Conservation (phyloP, 2,113 vertebrate genomes). For the Vidua chalybeata region DNA sequence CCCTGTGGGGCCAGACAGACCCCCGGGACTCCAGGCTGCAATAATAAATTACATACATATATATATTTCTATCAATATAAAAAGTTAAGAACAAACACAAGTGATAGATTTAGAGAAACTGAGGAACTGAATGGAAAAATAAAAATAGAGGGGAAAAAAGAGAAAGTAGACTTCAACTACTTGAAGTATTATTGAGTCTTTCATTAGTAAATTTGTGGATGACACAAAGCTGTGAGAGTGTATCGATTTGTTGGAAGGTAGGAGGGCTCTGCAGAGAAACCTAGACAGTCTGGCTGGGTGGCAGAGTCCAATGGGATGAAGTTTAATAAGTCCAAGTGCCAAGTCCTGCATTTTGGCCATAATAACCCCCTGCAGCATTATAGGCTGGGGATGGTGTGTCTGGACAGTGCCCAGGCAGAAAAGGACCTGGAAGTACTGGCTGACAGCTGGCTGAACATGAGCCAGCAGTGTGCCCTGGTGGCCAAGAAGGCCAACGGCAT, state of each 20-base stretch:
- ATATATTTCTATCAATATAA: background rate
- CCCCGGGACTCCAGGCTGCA: no score
- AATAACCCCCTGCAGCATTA: rapidly evolving
- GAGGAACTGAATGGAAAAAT: background rate
- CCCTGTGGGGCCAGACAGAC: no score
- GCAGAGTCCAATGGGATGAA: background rate
- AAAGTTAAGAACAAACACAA: background rate
- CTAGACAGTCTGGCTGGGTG: background rate
- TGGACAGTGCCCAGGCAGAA: background rate
- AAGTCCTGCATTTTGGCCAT: background rate
- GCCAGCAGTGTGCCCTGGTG: background rate
- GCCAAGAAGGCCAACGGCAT: background rate
- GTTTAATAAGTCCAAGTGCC: background rate
- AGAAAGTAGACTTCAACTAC: background rate
- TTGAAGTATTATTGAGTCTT: background rate
- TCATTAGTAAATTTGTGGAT: background rate
- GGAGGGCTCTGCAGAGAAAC: background rate
- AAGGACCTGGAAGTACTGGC: background rate
- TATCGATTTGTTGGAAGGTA: background rate
- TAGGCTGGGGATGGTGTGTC: rapidly evolving
- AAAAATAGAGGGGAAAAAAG: background rate
- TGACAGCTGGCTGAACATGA: background rate
- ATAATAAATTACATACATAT: background rate
- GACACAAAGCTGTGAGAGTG: background rate
- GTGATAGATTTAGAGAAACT: background rate